These are phyloP conservation scores for Alentia gelatinosa DNA, from an alignment of 2,888 invertebrate genomes.

Conservation along the genomic window DNA sequence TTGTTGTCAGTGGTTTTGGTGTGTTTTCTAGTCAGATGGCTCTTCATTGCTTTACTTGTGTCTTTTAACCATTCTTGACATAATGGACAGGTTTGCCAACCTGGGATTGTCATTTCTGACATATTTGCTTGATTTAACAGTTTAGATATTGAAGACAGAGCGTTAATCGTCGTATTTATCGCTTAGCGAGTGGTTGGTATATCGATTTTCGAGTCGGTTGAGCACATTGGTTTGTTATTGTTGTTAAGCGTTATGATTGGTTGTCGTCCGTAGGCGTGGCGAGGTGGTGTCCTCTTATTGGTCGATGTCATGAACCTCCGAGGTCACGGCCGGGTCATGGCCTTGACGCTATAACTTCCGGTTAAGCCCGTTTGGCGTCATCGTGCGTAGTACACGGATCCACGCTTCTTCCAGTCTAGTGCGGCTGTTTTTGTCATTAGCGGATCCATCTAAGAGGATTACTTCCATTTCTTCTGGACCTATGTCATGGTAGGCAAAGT, in stretches of 20 bases:
- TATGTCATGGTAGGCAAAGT: neutral
- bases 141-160: no score
- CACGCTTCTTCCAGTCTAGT: neutral
- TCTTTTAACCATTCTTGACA: no score
- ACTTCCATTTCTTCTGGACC: neutral
- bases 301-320: no score
- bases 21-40: no score
- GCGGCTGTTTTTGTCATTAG: neutral
- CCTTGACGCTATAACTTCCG: neutral
- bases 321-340: no score
- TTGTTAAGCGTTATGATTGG: neutral
- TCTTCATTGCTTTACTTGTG: no score
- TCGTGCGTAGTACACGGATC: neutral
- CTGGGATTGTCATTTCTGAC: no score
- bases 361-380: neutral
- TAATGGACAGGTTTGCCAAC: neutral
- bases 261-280: neutral
- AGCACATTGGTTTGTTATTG: neutral
- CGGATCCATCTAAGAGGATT: neutral
- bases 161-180: no score
- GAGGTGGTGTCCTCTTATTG: neutral
- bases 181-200: neutral
- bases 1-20: neutral
- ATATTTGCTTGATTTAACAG: no score
- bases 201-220: neutral